Evolutionary conservation across 2,888 invertebrate species (phyloP), one percentile per base, ranked within the genome.

Genomic region (Sicus ferrugineus): DNA sequence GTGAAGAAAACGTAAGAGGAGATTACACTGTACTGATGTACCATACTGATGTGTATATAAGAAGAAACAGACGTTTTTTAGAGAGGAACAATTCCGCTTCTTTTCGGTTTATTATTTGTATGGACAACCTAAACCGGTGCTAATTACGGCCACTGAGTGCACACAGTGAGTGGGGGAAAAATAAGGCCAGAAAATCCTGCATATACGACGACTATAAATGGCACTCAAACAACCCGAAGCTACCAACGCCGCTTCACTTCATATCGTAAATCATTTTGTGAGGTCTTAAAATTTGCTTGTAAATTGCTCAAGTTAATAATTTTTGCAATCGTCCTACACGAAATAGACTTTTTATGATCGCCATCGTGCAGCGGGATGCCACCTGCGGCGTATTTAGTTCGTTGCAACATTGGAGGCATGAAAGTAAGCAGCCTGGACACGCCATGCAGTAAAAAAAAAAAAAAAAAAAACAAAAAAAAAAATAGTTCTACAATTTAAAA

Each of bases 251-350:
- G 42, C 14, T 42, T 42, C 42, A 42, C n/a, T n/a, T n/a, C n/a
- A n/a, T 14, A 56, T 30, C 56, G 30, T 61, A 61, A 61, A 61
- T 61, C 61, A 61, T 63, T 50, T 48, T n/a, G 46, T 19, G 30
- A 63, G 48, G 19, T 48, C 31, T 28, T 1, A 9, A 48, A 64
- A 34, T 50, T 38, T 31, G 52, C 7, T 50, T 50, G 11, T 19
- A 50, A 34, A 30, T 50, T 30, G 26, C 52, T 28, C 11, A 52
- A 50, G 31, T 64, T 64, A 64, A 52, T 64, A 50, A 23, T 50
- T 34, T 31, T 31, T 30, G 19, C 63, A 50, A 38, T 46, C 30
- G 28, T 64, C 19, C 26, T 28, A 31, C 16, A 28, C 48, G 16
- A 4, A 30, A 9, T 7, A 61, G 23, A 5, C 38, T 21, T 16